Percentiles rank a stretch among this genome's conserved stretches.
Conservation (phyloP, 2,113 vertebrate genomes). For the Cairina moschata region DNA sequence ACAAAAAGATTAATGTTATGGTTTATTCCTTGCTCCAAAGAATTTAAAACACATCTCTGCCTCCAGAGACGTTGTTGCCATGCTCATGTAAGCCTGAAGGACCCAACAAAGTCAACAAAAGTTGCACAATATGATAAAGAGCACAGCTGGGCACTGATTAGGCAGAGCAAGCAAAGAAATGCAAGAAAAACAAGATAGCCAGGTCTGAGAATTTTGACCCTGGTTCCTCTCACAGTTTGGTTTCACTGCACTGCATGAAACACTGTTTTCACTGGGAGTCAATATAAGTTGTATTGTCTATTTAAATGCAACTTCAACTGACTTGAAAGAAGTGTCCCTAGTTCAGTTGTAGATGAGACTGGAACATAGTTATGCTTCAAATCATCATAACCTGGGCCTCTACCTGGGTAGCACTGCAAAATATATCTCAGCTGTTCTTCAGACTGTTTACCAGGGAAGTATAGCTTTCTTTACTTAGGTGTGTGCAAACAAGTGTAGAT, state of each 20-base stretch:
- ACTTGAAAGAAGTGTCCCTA: not conserved
- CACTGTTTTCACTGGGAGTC: not conserved
- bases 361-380: not conserved
- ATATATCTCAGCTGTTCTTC: not conserved
- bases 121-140: slow-evolving; percentile 4
- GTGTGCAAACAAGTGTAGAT: not conserved
- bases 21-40: slow-evolving; percentile 49
- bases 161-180: not conserved
- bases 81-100: slow-evolving; percentile 36
- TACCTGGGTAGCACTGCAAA: not conserved
- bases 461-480: not conserved
- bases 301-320: slow-evolving; percentile 22
- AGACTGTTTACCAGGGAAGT: not conserved
- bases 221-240: not conserved
- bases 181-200: not conserved
- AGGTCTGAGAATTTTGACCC: not conserved
- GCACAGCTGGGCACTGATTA: not conserved
- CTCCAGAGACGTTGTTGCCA: slow-evolving; percentile 2
- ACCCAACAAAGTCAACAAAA: slow-evolving; percentile 32
- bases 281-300: not conserved
- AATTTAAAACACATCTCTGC: slow-evolving; percentile 51
- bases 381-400: not conserved
- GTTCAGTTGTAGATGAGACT: not conserved
- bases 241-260: slow-evolving; percentile 17
- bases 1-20: slow-evolving; percentile 56